Evolutionary conservation across 2,888 invertebrate species (phyloP), one percentile per base, ranked within the genome.

Genomic region (Epirrita christyi): DNA sequence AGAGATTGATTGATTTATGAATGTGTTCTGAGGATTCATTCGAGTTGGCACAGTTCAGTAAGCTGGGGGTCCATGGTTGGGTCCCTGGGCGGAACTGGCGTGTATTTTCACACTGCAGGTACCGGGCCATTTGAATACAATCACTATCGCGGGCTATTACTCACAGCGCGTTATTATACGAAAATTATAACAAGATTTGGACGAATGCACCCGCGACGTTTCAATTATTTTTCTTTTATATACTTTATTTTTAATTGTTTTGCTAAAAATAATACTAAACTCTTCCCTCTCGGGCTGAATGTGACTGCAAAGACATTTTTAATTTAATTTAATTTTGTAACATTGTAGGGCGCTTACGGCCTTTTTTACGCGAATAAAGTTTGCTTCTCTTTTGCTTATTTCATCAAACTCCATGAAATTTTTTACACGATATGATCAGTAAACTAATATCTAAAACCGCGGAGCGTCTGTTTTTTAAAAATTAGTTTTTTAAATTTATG

Each of bases 51-150:
- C 2, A 21, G 10, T 52, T 52, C 42, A 43, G 47, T 41, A 34
- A 21, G 13, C 15, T 36, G 15, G n/a, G n/a, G 15, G 21, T 42
- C 53, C 55, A 42, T 55, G 41, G 66, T 72, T 71, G 68, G 68
- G 61, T 64, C 63, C 46, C 60, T 40, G 51, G 57, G 60, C 61
- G 61, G 41, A 37, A 47, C 42, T 38, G 15, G 60, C 38, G 15
- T 49, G 50, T 47, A 51, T 49, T 11, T 48, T 47, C 56, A 46
- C 59, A 60, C 49, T 48, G 40, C 44, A 34, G 37, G 37, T 51
- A n/a, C 43, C 40, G 8, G 11, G 13, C 11, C 38, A 61, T 57
- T 54, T 51, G 61, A 61, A 61, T 57, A 57, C 61, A 61, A 61
- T 61, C 42, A 28, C 42, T 46, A 50, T 47, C 34, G 36, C 50